Percentiles rank a stretch among this genome's conserved stretches.
Conservation (phyloP, 2,113 vertebrate species). For the Channa argus region DNA sequence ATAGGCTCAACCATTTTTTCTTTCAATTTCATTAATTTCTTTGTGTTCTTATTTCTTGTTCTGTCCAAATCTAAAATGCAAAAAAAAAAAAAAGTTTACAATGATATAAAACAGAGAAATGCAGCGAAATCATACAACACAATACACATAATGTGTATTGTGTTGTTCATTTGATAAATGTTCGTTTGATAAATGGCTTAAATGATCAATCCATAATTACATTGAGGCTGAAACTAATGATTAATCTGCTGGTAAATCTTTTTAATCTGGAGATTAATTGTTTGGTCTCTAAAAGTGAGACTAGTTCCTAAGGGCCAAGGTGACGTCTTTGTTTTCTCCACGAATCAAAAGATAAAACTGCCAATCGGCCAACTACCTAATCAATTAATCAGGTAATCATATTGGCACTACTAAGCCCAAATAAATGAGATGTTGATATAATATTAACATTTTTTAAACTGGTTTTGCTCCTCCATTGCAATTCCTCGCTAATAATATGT, state of each 20-base stretch:
- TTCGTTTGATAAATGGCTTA: neutral
- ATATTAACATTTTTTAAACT: neutral
- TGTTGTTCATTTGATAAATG: neutral
- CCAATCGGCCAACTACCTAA: neutral
- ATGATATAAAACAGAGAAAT: neutral
- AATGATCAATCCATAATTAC: neutral
- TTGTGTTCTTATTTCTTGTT: neutral
- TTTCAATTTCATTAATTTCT: neutral
- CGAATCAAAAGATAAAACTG: neutral
- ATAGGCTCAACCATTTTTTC: slow-evolving; percentile 22
- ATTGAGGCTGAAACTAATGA: neutral
- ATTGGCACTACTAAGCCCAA: neutral
- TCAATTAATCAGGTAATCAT: neutral
- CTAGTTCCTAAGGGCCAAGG: neutral
- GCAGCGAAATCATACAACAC: neutral
- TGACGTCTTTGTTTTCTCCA: too few species aligned
- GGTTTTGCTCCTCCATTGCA: slow-evolving; percentile 5
- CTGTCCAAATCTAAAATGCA: neutral
- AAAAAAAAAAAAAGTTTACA: neutral
- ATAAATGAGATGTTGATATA: neutral
- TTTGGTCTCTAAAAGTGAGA: neutral
- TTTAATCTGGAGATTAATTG: slow-evolving; percentile 4
- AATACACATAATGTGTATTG: too few species aligned
- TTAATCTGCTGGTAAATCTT: neutral
- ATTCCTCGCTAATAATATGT: neutral